Conservation (phyloP, 2,113 vertebrate species). For the Erpornis zantholeuca region DNA sequence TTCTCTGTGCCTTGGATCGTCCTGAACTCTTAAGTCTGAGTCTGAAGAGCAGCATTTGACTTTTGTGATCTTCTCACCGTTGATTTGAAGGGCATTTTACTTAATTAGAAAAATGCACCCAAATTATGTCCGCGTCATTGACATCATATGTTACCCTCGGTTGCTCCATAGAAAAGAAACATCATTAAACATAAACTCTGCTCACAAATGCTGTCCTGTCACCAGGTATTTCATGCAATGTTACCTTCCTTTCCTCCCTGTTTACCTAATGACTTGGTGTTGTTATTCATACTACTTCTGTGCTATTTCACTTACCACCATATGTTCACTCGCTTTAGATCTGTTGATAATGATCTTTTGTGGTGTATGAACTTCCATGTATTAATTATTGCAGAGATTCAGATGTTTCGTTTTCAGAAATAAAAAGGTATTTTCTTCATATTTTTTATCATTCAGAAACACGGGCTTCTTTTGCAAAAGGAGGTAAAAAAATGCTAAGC, state of each 20-base stretch:
- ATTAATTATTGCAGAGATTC: conserved; percentile 18
- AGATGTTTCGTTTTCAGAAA: neutral
- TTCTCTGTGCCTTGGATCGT: neutral
- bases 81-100: neutral
- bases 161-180: neutral
- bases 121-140: neutral
- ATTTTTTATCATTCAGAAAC: neutral
- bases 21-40: neutral
- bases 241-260: conserved; percentile 16
- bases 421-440: neutral
- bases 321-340: conserved; percentile 22
- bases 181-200: conserved; percentile 14
- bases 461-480: neutral
- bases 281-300: conserved; percentile 32
- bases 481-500: neutral
- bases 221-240: conserved; percentile 39
- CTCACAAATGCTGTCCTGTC: conserved; percentile 22
- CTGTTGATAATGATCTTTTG: neutral
- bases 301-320: conserved; percentile 38
- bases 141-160: neutral
- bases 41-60: neutral
- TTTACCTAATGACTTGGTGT: conserved; percentile 31
- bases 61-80: neutral
- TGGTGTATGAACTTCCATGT: neutral
- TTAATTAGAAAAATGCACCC: neutral